A percentile compares a stretch with the other conserved stretches of the same genome.
Conservation (phyloP, 2,888 invertebrate species). For the Cyclophora albipunctata region DNA sequence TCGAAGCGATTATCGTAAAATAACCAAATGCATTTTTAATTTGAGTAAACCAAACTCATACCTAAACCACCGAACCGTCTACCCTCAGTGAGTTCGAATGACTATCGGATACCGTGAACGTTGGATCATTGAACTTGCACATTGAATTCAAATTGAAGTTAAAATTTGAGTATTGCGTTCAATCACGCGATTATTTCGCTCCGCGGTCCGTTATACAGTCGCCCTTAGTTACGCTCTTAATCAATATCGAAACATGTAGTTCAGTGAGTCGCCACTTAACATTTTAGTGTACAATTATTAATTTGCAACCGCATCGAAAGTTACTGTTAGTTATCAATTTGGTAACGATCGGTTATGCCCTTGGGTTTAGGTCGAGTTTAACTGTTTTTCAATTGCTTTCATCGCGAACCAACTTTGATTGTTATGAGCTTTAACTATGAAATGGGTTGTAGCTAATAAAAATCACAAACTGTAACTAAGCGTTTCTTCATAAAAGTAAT, state of each 20-base stretch:
- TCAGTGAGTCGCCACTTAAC: slow-evolving; percentile 18
- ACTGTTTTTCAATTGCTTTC: slow-evolving; percentile 4
- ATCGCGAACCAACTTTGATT: too few relatives aligned
- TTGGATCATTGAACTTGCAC: slow-evolving; percentile 40
- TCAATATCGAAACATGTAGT: slow-evolving; percentile 28
- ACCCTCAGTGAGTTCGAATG: too few relatives aligned
- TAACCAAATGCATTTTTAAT: too few relatives aligned
- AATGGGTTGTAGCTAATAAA: too few relatives aligned
- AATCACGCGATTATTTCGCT: slow-evolving; percentile 47
- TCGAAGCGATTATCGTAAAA: too few relatives aligned
- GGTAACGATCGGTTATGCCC: slow-evolving; percentile 15
- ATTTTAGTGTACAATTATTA: slow-evolving; percentile 13
- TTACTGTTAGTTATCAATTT: slow-evolving; percentile 21
- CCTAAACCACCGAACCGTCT: too few relatives aligned
- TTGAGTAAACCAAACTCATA: too few relatives aligned
- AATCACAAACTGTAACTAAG: too few relatives aligned
- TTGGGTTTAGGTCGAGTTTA: slow-evolving; percentile 9
- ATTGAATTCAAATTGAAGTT: slow-evolving; percentile 20
- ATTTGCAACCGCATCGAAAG: slow-evolving; percentile 15
- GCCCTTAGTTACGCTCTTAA: slow-evolving; percentile 53
- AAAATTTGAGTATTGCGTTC: slow-evolving; percentile 33
- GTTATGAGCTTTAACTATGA: too few relatives aligned
- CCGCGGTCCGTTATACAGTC: slow-evolving; percentile 41
- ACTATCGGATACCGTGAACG: slow-evolving; percentile 19
- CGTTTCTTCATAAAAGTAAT: too few relatives aligned